Base-by-base conservation (phyloP, 2,888 invertebrate genomes). In the Pristionchus fissidentatus region DNA sequence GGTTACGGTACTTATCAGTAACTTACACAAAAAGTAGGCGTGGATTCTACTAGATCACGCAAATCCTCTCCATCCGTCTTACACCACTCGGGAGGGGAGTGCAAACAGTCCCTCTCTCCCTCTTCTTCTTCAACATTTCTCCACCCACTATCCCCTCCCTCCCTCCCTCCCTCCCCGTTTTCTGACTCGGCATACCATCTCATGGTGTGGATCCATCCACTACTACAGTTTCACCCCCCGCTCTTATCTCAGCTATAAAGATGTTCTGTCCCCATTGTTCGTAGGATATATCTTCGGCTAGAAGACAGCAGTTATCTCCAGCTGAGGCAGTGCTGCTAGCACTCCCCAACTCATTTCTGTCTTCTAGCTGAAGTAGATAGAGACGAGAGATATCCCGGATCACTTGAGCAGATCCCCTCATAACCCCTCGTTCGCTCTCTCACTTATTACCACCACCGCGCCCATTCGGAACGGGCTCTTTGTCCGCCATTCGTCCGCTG, bases 41-140 rank as follows among this genome's bases (percentile, higher is more conserved):
- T n/a, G n/a, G n/a, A n/a, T n/a, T 35, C 15, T 15, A 70, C 41
- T 70, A 70, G 70, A 70, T 70, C 70, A 70, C 70, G 70, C 70
- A 70, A 70, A 70, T 70, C 70, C 26, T n/a, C 38, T n/a, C 13
- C 62, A 32, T 29, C 57, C 62, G 38, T 60, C 70, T 70, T 70
- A 70, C 70, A 70, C 38, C 70, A 35, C 4, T 57, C 60, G 62
- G 22, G 41, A 70, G 43, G 38, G 43, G 70, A 43, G 70, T 41
- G 70, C 70, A 70, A 70, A 70, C 70, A 70, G 52, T 77, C 49
- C 52, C 52, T 52, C 77, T 8, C 52, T 41, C 70, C 70, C 41
- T 62, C 83, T 55, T 62, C 83, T 75, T 41, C 77, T 38, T 26
- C 78, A 60, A 19, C 78, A n/a, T 57, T 35, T 62, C 78, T 35